Percentiles rank a stretch among this genome's conserved stretches.
Evolutionary conservation across 2,888 invertebrate genomes (phyloP).

Genomic region (Hydriomena furcata): DNA sequence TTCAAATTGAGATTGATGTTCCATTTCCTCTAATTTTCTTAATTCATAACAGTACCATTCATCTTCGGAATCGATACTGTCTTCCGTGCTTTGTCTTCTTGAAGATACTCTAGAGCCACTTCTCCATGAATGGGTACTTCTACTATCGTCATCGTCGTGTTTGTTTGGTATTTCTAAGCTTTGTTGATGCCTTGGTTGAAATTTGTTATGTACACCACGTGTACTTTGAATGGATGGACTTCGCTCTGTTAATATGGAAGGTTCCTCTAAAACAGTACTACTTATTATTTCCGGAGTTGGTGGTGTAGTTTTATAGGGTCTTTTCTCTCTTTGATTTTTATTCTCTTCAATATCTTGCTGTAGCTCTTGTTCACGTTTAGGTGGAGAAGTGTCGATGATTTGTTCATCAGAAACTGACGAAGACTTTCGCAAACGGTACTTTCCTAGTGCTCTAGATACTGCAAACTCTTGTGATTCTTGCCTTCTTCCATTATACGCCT

Average conservation of each 20-base stretch:
- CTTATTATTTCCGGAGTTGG: slow-evolving; percentile 71
- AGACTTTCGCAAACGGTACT: slow-evolving; percentile 89
- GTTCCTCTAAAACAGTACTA: slow-evolving; percentile 75
- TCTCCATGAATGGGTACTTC: slow-evolving; percentile 94
- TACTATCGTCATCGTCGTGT: slow-evolving; percentile 92
- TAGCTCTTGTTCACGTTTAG: slow-evolving; percentile 57
- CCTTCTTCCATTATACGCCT: slow-evolving; percentile 86
- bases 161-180: slow-evolving; percentile 92
- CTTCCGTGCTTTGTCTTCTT: slow-evolving; percentile 94
- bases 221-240: slow-evolving; percentile 86
- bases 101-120: slow-evolving; percentile 94
- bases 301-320: slow-evolving; percentile 48
- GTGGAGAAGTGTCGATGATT: slow-evolving; percentile 76
- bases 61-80: slow-evolving; percentile 96
- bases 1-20: slow-evolving; percentile 88
- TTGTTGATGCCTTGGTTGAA: slow-evolving; percentile 88
- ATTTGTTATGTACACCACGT: slow-evolving; percentile 83
- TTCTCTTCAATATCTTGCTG: slow-evolving; percentile 56
- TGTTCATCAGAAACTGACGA: slow-evolving; percentile 88
- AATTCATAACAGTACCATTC: slow-evolving; percentile 97
- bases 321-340: slow-evolving; percentile 57
- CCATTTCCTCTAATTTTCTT: slow-evolving; percentile 93
- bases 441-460: slow-evolving; percentile 91
- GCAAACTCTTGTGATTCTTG: slow-evolving; percentile 94
- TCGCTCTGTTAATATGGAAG: slow-evolving; percentile 79